Base-by-base conservation (phyloP, 2,113 vertebrate species). In the Sorex fumeus region DNA sequence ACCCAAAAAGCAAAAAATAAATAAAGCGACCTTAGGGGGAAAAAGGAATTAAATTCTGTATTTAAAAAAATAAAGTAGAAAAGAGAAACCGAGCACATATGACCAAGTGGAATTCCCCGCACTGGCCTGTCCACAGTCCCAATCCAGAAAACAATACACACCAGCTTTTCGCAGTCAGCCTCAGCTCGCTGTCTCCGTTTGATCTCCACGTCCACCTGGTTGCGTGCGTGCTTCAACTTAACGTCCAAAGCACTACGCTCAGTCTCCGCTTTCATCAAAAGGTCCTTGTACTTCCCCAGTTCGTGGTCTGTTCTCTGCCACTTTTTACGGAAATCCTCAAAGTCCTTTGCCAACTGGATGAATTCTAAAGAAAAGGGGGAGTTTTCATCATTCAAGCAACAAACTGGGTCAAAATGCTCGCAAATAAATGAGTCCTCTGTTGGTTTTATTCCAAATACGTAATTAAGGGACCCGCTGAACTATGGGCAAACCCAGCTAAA, bases 181-280 rank as follows among this genome's bases (percentile, higher is more conserved):
- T 99, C 99, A 2, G 99, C 99, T 91, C 98, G 98, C 53, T 99
- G 99, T 77, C 99, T 98, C 47, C 99, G 97, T 81, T 99, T 98
- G 96, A 99, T 99, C 97, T 99, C 99, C 80, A 99, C 98, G 0
- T 99, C 99, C 80, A 99, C 99, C 94, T 99, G 99, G 95, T 99
- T 99, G 32, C 99, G 99, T 30, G 99, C 99, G 0, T 99, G 99
- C 96, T 99, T 99, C 90, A 99, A 98, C 96, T 99, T 99, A 90
- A 99, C 99, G 69, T 99, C 99, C 97, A 99, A 84, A 6, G 99
- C 98, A 2, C 98, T 98, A 2, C 98, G 98, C 78, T 99, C 99
- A 0, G 99, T 98, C 94, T 99, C 98, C 0, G 98, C 97, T 96
- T 99, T 99, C 96, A 99, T 98, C 67, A 99, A 98, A 16, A 98